These are phyloP conservation scores for Ametastegia equiseti DNA, from an alignment of 2,888 invertebrate species.

Conservation along the genomic window DNA sequence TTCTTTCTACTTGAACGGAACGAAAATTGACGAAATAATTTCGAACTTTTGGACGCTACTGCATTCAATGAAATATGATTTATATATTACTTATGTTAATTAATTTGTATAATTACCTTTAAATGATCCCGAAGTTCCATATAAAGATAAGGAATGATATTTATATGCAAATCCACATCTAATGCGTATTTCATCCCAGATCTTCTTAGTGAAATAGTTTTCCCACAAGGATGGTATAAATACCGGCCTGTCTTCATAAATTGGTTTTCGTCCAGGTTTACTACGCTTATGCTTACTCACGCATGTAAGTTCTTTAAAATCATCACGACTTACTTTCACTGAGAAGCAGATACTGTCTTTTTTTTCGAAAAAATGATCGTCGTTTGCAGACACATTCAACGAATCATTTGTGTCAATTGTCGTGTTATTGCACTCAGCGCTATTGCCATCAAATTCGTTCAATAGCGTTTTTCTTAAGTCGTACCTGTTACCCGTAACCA, in stretches of 20 bases:
- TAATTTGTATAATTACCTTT: neutral
- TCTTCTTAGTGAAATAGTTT: slow-evolving; percentile 3
- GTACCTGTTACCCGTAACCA: slow-evolving; percentile 6
- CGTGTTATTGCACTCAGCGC: neutral
- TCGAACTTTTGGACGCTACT: too few species aligned
- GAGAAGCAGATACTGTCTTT: neutral
- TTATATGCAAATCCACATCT: slow-evolving; percentile 16
- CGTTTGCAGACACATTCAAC: neutral
- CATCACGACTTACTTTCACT: neutral
- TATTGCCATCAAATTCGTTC: neutral
- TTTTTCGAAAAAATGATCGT: slow-evolving; percentile 6
- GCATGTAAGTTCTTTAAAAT: neutral
- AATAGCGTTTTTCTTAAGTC: neutral
- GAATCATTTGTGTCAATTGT: neutral
- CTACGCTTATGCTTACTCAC: neutral
- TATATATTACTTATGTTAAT: neutral
- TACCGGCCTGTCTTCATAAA: neutral
- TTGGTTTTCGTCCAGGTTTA: slow-evolving; percentile 9
- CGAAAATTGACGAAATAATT: too few species aligned
- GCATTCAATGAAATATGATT: too few species aligned
- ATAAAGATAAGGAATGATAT: slow-evolving; percentile 8
- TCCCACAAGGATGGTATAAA: slow-evolving; percentile 10
- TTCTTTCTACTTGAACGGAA: too few species aligned
- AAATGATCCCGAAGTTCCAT: slow-evolving; percentile 2
- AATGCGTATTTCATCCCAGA: slow-evolving; percentile 6